A percentile compares a stretch with the other conserved stretches of the same genome.
These are phyloP conservation scores for Sebastes aleutianus DNA, from an alignment of 2,797 vertebrate genomes.

Conservation along the genomic window DNA sequence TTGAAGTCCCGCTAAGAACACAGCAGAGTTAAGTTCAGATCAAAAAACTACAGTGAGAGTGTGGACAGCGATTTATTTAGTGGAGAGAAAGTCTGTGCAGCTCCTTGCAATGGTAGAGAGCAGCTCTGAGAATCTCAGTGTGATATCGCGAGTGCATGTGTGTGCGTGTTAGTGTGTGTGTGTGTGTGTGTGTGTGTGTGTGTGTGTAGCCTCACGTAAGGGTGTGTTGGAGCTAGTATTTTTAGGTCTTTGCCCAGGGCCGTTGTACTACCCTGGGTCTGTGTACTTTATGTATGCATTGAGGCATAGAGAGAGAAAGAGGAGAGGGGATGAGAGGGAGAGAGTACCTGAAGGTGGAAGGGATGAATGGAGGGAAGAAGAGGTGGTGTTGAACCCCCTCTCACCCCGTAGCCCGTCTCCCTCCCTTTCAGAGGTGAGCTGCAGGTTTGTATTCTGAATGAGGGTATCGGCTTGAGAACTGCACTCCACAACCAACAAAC, in stretches of 20 bases:
- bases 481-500: conserved; percentile 55
- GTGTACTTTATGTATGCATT: conserved; percentile 64
- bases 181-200: conserved; percentile 3
- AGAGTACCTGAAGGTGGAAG: conserved; percentile 20
- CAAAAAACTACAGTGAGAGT: conserved; percentile 23
- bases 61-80: conserved; percentile 40
- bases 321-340: not conserved
- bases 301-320: conserved; percentile 41
- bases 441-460: conserved; percentile 71
- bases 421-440: conserved; percentile 32
- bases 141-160: not conserved
- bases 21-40: not conserved
- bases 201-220: conserved; percentile 16
- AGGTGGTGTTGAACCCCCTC: conserved; percentile 14
- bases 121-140: conserved; percentile 39
- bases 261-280: conserved; percentile 62
- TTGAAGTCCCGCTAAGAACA: not conserved
- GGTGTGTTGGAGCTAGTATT: conserved; percentile 63
- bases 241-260: conserved; percentile 71
- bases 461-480: conserved; percentile 45
- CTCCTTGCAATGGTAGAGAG: conserved; percentile 29
- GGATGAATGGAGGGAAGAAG: conserved; percentile 27
- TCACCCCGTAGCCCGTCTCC: not conserved
- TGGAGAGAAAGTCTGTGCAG: conserved; percentile 38
- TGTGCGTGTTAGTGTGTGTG: conserved; percentile 6